These are phyloP conservation scores for Lagocephalus sceleratus DNA, from an alignment of 2,797 vertebrate species.

Conservation along the genomic window DNA sequence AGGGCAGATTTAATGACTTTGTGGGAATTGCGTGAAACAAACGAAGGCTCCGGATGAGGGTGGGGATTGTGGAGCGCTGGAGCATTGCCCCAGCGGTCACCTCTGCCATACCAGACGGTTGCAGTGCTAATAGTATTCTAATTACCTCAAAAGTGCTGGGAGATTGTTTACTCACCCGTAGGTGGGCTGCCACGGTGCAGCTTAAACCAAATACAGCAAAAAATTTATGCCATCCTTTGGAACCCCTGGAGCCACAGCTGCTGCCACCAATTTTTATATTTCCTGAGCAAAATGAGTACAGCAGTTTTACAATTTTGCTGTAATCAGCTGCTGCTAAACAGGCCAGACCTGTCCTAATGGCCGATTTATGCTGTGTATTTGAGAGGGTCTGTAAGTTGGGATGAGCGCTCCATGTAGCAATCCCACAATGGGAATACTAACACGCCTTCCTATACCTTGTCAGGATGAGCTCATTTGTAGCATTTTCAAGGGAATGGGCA, in stretches of 20 bases:
- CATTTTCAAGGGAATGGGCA: too few species aligned
- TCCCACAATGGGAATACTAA: too few species aligned
- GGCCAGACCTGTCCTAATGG: constrained; percentile 4
- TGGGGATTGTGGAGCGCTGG: constrained; percentile 11
- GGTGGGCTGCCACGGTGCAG: constrained; percentile 27
- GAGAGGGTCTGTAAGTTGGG: too few species aligned
- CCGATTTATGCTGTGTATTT: too few species aligned
- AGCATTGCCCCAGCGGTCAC: constrained; percentile 46
- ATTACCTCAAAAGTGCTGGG: constrained; percentile 38
- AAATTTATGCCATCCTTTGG: constrained; percentile 23
- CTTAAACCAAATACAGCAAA: constrained; percentile 35
- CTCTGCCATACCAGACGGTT: constrained; percentile 51
- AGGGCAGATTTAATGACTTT: background rate
- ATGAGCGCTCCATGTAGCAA: too few species aligned
- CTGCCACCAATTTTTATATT: constrained; percentile 11
- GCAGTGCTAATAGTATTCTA: constrained; percentile 37
- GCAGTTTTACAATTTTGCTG: constrained; percentile 20
- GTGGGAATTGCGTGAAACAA: background rate
- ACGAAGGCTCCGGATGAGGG: background rate
- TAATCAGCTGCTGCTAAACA: constrained; percentile 21
- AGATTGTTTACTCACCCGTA: constrained; percentile 46
- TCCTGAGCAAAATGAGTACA: constrained; percentile 17
- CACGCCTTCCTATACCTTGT: too few species aligned
- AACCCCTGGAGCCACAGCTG: constrained; percentile 22
- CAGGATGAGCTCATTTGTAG: too few species aligned